Evolutionary conservation across 1,140 invertebrate genomes (phyloP).

Genomic region (Palaemon carinicauda): DNA sequence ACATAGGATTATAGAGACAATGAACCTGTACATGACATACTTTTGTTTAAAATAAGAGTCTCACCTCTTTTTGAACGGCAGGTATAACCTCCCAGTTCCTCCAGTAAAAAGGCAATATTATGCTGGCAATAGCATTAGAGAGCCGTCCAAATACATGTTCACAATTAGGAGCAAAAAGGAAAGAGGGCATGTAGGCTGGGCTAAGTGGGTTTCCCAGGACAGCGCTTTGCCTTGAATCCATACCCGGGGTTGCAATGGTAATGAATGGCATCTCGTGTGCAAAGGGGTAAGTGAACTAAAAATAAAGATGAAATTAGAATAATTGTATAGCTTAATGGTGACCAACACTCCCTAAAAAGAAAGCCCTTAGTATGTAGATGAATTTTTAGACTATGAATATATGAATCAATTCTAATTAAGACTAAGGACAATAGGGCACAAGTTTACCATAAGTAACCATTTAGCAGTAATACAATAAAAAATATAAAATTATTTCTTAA

Average conservation of each 20-base stretch:
- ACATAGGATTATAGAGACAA: too few relatives aligned
- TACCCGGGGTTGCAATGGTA: neutral
- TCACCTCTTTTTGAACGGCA: conserved; percentile 11
- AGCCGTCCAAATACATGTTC: neutral
- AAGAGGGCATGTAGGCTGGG: neutral
- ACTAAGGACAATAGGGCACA: too few relatives aligned
- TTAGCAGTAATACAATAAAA: too few relatives aligned
- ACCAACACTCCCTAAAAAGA: neutral
- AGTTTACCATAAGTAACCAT: too few relatives aligned
- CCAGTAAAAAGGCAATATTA: neutral
- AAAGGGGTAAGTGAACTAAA: conserved; percentile 8
- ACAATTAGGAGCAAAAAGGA: too few relatives aligned
- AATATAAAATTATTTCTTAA: too few relatives aligned
- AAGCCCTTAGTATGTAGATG: too few relatives aligned
- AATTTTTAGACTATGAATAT: neutral
- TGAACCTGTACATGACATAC: too few relatives aligned
- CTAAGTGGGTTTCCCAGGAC: conserved; percentile 19
- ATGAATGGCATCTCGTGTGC: conserved; percentile 32
- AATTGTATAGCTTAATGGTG: too few relatives aligned
- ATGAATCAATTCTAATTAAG: neutral
- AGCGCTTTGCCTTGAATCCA: conserved; percentile 6
- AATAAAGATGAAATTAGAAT: too few relatives aligned
- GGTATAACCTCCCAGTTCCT: neutral
- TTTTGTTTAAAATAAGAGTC: too few relatives aligned
- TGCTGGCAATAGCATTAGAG: neutral